A percentile compares a stretch with the other conserved stretches of the same genome.
Evolutionary conservation across 2,113 vertebrate genomes (phyloP).

Genomic region (Lepus europaeus): DNA sequence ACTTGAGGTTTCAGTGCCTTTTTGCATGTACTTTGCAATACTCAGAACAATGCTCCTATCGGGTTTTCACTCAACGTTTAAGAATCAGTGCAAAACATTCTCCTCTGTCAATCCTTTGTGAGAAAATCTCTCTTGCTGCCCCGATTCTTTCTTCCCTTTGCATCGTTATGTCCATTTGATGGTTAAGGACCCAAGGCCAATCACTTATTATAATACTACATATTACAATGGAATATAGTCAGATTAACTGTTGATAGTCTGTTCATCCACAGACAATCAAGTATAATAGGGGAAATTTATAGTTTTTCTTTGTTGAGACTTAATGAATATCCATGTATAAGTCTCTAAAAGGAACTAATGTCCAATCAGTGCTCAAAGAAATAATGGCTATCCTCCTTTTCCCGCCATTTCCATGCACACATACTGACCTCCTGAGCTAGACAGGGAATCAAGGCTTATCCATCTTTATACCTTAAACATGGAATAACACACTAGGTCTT

Average conservation of each 20-base stretch:
- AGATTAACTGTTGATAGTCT: not conserved
- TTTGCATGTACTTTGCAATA: not conserved
- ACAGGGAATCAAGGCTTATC: not conserved
- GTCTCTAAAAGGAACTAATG: not conserved
- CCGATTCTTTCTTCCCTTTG: not conserved
- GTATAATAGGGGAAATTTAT: not conserved
- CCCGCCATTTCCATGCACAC: too few species aligned
- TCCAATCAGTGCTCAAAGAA: not conserved
- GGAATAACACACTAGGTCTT: not conserved
- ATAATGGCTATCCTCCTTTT: not conserved
- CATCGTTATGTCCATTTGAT: not conserved
- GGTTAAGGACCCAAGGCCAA: not conserved
- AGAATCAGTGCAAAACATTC: not conserved
- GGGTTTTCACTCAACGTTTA: not conserved
- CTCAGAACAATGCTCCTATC: not conserved
- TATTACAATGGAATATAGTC: not conserved
- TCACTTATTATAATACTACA: not conserved
- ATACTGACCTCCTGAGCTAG: not conserved
- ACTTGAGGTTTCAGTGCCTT: not conserved
- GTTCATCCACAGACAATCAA: not conserved
- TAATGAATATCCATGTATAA: not conserved
- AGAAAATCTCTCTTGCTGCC: not conserved
- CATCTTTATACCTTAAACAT: not conserved
- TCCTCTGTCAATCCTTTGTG: not conserved
- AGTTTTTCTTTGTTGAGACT: not conserved